A percentile compares a stretch with the other conserved stretches of the same genome.
These are phyloP conservation scores for Rhopalosiphum maidis DNA, from an alignment of 1,140 invertebrate species.

Conservation along the genomic window DNA sequence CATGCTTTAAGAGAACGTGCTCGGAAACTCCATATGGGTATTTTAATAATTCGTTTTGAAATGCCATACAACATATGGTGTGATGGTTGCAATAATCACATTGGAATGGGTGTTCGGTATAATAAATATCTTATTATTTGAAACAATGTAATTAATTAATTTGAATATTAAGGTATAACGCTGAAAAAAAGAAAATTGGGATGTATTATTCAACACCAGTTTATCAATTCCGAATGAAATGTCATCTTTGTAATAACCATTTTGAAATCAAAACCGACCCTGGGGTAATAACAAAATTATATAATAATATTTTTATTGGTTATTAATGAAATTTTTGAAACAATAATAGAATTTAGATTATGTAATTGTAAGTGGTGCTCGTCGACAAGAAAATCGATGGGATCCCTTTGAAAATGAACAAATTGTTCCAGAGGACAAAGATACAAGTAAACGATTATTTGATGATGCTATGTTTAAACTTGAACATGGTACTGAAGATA, in stretches of 20 bases:
- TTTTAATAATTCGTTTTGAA: constrained; percentile 98
- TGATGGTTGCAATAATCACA: constrained; percentile 96
- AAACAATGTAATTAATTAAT: not conserved
- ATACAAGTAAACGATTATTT: constrained; percentile 83
- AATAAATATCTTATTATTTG: constrained; percentile 15
- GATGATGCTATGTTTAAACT: constrained; percentile 97
- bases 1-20: constrained; percentile 96
- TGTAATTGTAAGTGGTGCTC: constrained; percentile 90
- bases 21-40: constrained; percentile 91
- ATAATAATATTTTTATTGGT: constrained; percentile 47
- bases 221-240: constrained; percentile 99
- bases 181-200: constrained; percentile 97
- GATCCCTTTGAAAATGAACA: constrained; percentile 97
- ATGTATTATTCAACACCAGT: constrained; percentile 98
- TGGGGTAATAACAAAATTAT: constrained; percentile 68
- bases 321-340: constrained; percentile 35
- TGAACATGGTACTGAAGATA: constrained; percentile 88
- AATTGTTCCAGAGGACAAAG: constrained; percentile 88
- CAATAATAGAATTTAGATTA: constrained; percentile 92
- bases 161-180: constrained; percentile 82
- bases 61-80: constrained; percentile 99
- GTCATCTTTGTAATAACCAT: constrained; percentile 97
- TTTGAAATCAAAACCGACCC: constrained; percentile 99
- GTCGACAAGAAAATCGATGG: constrained; percentile 97
- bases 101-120: constrained; percentile 95